Base-by-base conservation (phyloP, 1,140 invertebrate genomes). In the Drosophila nannoptera region DNA sequence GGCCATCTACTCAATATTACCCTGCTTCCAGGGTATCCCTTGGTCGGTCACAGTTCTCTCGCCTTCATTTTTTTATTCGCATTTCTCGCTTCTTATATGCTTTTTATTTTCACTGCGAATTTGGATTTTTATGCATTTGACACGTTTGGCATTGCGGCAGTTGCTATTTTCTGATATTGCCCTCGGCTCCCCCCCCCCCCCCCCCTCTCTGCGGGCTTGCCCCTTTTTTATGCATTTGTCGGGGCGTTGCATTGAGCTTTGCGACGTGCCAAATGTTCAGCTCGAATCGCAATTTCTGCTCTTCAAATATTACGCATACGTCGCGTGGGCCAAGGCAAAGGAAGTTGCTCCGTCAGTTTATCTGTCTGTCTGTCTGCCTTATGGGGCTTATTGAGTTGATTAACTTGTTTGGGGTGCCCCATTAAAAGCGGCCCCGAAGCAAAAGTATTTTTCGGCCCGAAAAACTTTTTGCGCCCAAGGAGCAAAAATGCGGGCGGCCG, bases 51-150 rank as follows among this genome's bases (percentile, higher is more conserved):
- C 22, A 22, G 22, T 22, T 22, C n/a, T 36, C 42, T 32, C 12
- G 54, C 14, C 33, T 53, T 36, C 42, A 31, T 31, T 22, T 8
- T 36, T 40, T 49, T 33, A 48, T n/a, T 48, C 22, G 11, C 22
- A 53, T 14, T 22, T 53, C 14, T 11, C 16, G 40, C n/a, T 40
- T 55, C 46, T 38, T 31, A 29, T 40, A 35, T 36, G 9, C 43
- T 42, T 6, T 22, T 22, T 22, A 22, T 22, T 55, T 14, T 31
- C n/a, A 4, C 35, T 75, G 66, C 55, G 64, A 74, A 64, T 75
- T 84, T 73, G 48, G 61, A 75, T 66, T 80, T 72, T 80, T 50
- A 73, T 84, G 80, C 65, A 78, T 83, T 80, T 78, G 80, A 83
- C 78, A 83, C 78, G 77, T 80, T 76, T 69, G 64, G 55, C 52